phyloP scores from a whole-genome alignment of 2,888 invertebrate genomes.

The Macrosoma leucophasiata region DNA sequence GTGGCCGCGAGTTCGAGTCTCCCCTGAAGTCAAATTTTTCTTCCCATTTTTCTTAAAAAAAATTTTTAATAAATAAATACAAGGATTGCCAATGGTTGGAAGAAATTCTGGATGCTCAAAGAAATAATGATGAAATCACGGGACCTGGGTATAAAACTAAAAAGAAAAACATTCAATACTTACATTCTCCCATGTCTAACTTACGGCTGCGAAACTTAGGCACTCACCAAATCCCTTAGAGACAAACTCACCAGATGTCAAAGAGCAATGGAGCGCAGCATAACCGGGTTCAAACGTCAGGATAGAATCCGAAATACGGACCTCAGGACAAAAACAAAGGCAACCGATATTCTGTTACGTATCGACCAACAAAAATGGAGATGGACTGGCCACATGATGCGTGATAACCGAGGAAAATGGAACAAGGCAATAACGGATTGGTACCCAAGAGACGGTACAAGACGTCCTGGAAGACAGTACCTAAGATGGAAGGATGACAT shows the following conservation, averaged over 20 bases:
- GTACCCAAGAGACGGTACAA: too few species aligned
- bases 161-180: slow-evolving; percentile 17
- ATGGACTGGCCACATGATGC: background rate
- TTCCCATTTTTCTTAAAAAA: background rate
- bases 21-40: background rate
- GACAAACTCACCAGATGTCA: slow-evolving; percentile 3
- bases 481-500: too few species aligned
- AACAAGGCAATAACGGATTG: too few species aligned
- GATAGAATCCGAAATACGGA: background rate
- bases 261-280: slow-evolving; percentile 8
- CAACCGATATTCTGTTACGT: background rate
- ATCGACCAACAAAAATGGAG: background rate
- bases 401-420: background rate
- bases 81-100: background rate
- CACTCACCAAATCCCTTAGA: slow-evolving; percentile 4
- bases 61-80: background rate
- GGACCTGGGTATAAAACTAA: slow-evolving; percentile 9
- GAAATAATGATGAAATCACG: slow-evolving; percentile 18
- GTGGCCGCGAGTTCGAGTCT: too few species aligned
- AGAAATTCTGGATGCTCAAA: slow-evolving; percentile 15
- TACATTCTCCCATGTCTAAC: slow-evolving; percentile 19
- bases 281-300: background rate
- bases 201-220: slow-evolving; percentile 18
- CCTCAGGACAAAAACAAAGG: background rate
- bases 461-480: too few species aligned